Base-by-base conservation (phyloP, 2,797 vertebrate species). In the Prunella strophiata region DNA sequence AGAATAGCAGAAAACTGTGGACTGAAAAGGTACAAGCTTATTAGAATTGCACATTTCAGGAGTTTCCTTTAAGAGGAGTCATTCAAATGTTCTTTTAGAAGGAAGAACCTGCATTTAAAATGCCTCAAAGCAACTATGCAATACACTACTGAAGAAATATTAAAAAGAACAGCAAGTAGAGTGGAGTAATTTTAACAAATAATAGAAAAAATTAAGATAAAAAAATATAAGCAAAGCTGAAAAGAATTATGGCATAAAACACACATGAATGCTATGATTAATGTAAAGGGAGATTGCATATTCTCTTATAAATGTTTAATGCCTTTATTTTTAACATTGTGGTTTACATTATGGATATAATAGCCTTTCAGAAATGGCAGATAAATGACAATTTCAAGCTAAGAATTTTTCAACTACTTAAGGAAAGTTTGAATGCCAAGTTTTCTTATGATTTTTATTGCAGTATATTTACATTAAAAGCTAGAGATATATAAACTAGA, bases 331-430 rank as follows among this genome's bases (percentile, higher is more conserved):
- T 96, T 96, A 86, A 96, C 82, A 7, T 50, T 62, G 43, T 89
- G 25, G 93, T 97, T 97, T 96, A 96, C 76, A 83, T 87, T 94
- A 81, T 59, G 68, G 47, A 51, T 88, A 58, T 95, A 97, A 95
- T 95, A 89, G 65, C 78, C 73, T 94, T 95, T 97, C 92, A 95
- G 86, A 95, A 95, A 94, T 93, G 91, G 91, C 77, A 96, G 94
- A 92, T 80, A 94, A 96, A 95, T 94, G 79, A 91, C 84, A 91
- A 78, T 92, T 93, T 96, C 68, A 92, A 87, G 88, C 59, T 86
- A 95, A 95, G 95, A 92, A 54, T 82, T 84, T 93, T 95, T 95
- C 89, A 89, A 66, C 79, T 95, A 97, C 88, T 96, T 97, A 95
- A 85, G 68, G 65, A 92, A 96, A 96, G 92, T 80, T 70, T 85